Percentiles rank a stretch among this genome's conserved stretches.
Evolutionary conservation across 2,888 invertebrate species (phyloP).

Genomic region (Drosophila birchii): DNA sequence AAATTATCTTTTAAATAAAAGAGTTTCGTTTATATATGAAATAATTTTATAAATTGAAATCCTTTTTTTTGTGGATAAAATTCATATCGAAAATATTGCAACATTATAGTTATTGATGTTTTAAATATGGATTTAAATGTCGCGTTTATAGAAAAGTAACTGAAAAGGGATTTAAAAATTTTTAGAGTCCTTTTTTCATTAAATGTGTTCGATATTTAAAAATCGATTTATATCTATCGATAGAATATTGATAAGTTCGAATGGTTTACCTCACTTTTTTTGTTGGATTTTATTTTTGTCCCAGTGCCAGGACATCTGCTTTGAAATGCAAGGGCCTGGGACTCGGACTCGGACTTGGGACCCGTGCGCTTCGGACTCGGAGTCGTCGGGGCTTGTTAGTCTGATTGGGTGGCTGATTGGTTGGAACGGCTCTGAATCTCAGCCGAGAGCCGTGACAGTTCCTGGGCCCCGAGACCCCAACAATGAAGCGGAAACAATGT

Average conservation of each 20-base stretch:
- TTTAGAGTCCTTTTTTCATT: not conserved
- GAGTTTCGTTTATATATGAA: too few relatives aligned
- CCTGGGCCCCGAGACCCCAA: conserved; percentile 56
- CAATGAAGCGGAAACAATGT: conserved; percentile 82
- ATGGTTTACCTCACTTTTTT: too few relatives aligned
- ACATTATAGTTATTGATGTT: not conserved
- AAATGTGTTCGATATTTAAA: not conserved
- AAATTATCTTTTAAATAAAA: too few relatives aligned
- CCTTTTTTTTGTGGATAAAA: too few relatives aligned
- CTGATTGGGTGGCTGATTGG: conserved; percentile 79
- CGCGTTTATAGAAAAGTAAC: not conserved
- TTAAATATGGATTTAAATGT: not conserved
- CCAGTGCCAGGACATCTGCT: conserved; percentile 61
- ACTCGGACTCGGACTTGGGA: conserved; percentile 13
- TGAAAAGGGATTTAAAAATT: not conserved
- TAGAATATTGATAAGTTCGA: too few relatives aligned
- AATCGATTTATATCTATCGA: not conserved
- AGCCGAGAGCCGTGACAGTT: conserved; percentile 50
- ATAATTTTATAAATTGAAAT: too few relatives aligned
- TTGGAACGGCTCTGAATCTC: conserved; percentile 58
- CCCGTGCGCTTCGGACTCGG: conserved; percentile 10
- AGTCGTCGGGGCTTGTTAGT: conserved; percentile 64
- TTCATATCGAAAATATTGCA: not conserved
- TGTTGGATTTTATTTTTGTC: not conserved
- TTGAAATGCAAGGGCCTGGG: conserved; percentile 67